Conservation (phyloP, 2,888 invertebrate species). For the Geophilus truncorum region DNA sequence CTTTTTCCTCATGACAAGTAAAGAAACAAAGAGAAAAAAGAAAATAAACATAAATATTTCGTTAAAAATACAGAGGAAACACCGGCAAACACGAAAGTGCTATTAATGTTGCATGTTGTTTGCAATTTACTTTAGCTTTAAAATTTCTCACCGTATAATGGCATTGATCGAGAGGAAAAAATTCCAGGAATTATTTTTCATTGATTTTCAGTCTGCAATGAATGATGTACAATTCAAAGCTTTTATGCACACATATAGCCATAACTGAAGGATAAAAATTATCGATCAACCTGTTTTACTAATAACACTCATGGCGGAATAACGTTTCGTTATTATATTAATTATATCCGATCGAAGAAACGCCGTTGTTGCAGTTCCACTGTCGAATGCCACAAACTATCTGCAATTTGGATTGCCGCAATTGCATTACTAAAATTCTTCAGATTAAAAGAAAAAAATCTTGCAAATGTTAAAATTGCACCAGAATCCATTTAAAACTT, state of each 20-base stretch:
- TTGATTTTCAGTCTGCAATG: slow-evolving; percentile 8
- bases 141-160: background rate
- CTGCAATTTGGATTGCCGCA: too few species aligned
- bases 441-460: too few species aligned
- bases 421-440: too few species aligned
- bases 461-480: too few species aligned
- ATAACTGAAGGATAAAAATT: background rate
- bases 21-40: too few species aligned
- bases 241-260: background rate
- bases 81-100: too few species aligned
- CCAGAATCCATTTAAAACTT: too few species aligned
- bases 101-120: background rate
- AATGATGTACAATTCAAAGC: slow-evolving; percentile 2
- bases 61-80: too few species aligned
- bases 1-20: too few species aligned
- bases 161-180: background rate
- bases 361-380: background rate
- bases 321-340: background rate
- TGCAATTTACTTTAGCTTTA: background rate
- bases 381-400: background rate
- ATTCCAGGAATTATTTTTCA: slow-evolving; percentile 13
- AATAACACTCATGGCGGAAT: background rate
- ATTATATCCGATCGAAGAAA: background rate
- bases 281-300: background rate
- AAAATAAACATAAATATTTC: too few species aligned